Evolutionary conservation across 1,140 invertebrate species (phyloP).

Genomic region (Micrasema minimum): DNA sequence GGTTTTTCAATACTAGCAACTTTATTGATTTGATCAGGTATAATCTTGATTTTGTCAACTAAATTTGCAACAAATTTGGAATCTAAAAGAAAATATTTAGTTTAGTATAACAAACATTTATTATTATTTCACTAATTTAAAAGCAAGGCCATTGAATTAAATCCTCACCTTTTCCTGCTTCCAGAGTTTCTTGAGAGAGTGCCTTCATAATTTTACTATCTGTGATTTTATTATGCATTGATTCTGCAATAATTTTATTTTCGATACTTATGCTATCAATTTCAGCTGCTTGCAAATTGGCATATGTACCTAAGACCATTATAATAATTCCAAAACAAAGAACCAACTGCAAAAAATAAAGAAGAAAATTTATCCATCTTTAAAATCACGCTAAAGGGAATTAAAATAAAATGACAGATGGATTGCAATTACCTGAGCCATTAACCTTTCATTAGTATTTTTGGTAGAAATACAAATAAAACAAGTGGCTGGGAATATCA

Average conservation of each 20-base stretch:
- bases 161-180: too few species aligned
- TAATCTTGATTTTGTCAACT: not conserved
- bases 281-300: slow-evolving; percentile 82
- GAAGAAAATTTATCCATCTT: too few species aligned
- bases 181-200: slow-evolving; percentile 6
- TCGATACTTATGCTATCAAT: slow-evolving; percentile 62
- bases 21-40: not conserved
- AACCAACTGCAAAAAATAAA: slow-evolving; percentile 69
- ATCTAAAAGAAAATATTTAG: too few species aligned
- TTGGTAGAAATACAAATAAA: slow-evolving; percentile 78
- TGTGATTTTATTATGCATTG: slow-evolving; percentile 56
- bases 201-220: slow-evolving; percentile 55
- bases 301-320: slow-evolving; percentile 87
- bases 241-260: slow-evolving; percentile 32
- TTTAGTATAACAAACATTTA: too few species aligned
- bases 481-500: slow-evolving; percentile 88
- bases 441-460: slow-evolving; percentile 77
- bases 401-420: too few species aligned
- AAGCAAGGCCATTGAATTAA: too few species aligned
- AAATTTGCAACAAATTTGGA: too few species aligned
- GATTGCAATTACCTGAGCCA: slow-evolving; percentile 71
- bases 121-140: too few species aligned
- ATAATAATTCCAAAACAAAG: slow-evolving; percentile 81
- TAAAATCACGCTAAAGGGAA: too few species aligned
- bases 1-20: not conserved